A percentile compares a stretch with the other conserved stretches of the same genome.
Conservation (phyloP, 2,888 invertebrate genomes). For the Serrognathus titanus region DNA sequence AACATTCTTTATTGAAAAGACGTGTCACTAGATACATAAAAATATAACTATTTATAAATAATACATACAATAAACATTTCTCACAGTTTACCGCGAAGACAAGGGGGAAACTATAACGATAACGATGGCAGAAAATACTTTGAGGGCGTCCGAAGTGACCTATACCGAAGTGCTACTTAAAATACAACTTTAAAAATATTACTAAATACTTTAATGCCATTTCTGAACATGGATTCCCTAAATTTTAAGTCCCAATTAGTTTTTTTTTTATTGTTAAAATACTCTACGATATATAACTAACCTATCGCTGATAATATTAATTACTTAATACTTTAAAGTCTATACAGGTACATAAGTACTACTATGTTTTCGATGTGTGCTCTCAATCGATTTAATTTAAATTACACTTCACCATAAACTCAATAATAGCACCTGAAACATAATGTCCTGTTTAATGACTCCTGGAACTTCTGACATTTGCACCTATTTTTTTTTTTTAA, state of each 20-base stretch:
- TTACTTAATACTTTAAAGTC: slow-evolving; percentile 7
- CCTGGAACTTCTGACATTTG: no score
- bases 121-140: background rate
- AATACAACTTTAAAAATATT: no score
- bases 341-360: slow-evolving; percentile 18
- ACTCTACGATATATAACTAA: background rate
- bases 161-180: no score
- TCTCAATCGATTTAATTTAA: background rate
- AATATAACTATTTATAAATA: no score
- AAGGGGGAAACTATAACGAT: no score
- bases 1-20: no score
- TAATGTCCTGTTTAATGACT: no score
- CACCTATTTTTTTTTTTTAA: no score
- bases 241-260: background rate
- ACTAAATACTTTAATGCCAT: background rate
- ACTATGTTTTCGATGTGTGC: slow-evolving; percentile 1
- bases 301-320: background rate
- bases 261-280: background rate
- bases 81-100: no score
- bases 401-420: background rate
- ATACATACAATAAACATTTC: no score
- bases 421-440: background rate
- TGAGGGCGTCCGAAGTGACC: background rate
- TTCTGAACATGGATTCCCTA: background rate
- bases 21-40: no score